Conservation (phyloP, 2,888 invertebrate species). For the Galeopsomyia nigrocyanea region DNA sequence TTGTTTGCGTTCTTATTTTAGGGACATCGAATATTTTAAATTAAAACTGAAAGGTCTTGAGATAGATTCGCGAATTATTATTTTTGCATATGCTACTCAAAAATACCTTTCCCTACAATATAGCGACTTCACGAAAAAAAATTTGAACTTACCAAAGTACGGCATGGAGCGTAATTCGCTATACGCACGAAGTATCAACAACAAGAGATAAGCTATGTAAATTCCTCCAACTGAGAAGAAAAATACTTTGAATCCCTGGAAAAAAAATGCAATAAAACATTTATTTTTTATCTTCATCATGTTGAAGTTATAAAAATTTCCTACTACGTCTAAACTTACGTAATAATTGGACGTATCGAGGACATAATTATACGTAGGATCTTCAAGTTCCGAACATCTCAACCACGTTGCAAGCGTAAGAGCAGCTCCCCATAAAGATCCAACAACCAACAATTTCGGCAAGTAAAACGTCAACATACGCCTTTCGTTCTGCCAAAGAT, state of each 20-base stretch:
- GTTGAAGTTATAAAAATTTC: not conserved
- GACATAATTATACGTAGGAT: conserved; percentile 93
- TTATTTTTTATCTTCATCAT: not conserved
- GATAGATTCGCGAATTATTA: not conserved
- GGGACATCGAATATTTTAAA: not conserved
- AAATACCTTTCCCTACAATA: not conserved
- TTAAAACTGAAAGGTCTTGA: not conserved
- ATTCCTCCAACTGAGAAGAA: conserved; percentile 88
- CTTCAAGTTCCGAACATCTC: conserved; percentile 86
- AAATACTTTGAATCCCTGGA: conserved; percentile 90
- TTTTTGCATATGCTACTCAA: not conserved
- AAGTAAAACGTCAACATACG: conserved; percentile 89
- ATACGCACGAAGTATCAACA: conserved; percentile 90
- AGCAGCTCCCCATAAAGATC: conserved; percentile 88
- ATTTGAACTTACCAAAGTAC: conserved; percentile 85
- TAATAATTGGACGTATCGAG: conserved; percentile 87
- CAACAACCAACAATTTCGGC: conserved; percentile 89
- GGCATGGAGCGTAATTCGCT: conserved; percentile 97
- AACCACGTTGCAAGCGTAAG: conserved; percentile 91
- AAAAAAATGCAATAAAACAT: conserved; percentile 24
- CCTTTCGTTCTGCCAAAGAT: conserved; percentile 82
- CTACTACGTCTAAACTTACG: conserved; percentile 71
- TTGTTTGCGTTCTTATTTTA: too few relatives aligned
- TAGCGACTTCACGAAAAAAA: not conserved
- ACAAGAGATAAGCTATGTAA: conserved; percentile 87